Evolutionary conservation across 2,888 invertebrate genomes (phyloP).

Genomic region (Parnassius mnemosyne): DNA sequence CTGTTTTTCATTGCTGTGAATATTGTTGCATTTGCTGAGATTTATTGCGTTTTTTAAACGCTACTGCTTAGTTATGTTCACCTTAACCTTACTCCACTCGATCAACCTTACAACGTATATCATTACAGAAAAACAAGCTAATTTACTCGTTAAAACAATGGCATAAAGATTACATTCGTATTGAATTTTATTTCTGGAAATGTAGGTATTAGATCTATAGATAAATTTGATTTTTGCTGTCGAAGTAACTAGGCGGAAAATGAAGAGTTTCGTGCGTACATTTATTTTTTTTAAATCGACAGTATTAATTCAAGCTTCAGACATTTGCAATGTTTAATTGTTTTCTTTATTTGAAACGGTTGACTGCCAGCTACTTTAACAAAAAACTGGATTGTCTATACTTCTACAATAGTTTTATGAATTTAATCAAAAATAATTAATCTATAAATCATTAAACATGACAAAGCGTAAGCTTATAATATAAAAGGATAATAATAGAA

Average conservation of each 20-base stretch:
- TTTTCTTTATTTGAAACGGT: constrained; percentile 8
- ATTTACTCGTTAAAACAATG: not conserved
- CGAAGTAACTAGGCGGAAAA: constrained; percentile 28
- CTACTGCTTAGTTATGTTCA: not conserved
- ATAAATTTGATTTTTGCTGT: constrained; percentile 17
- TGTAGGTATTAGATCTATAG: constrained; percentile 17
- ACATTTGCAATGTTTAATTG: constrained; percentile 4
- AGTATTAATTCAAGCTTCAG: not conserved
- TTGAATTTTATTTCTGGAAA: not conserved
- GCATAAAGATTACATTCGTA: constrained; percentile 2
- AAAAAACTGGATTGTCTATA: not conserved
- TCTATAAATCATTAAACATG: not conserved
- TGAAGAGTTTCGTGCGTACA: constrained; percentile 11
- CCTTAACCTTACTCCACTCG: constrained; percentile 1
- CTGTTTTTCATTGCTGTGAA: too few relatives aligned
- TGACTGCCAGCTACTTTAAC: constrained; percentile 8
- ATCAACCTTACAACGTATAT: constrained; percentile 18
- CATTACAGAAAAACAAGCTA: constrained; percentile 6
- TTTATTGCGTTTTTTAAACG: not conserved
- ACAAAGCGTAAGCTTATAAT: constrained; percentile 18
- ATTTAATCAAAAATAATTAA: too few relatives aligned
- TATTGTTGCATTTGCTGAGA: too few relatives aligned
- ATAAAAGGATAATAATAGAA: constrained; percentile 38
- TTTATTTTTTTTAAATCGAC: not conserved
- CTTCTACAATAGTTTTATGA: constrained; percentile 10